These are phyloP conservation scores for Amphiura filiformis DNA, from an alignment of 35 echinoderm and acorn worm species.

Conservation along the genomic window DNA sequence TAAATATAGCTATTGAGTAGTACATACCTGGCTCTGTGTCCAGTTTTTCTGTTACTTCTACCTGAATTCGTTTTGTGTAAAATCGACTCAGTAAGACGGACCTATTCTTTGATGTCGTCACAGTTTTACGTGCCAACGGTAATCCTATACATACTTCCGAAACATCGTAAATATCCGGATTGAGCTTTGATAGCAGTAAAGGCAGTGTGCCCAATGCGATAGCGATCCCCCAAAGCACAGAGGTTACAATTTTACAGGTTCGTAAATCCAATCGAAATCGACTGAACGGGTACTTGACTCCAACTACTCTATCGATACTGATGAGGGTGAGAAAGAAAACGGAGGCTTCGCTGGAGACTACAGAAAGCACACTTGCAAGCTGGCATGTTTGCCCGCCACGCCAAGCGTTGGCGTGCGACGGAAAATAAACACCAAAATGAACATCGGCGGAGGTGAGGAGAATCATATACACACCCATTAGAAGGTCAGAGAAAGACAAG, in stretches of 20 bases:
- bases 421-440: constrained; percentile 36
- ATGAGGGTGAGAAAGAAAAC: constrained; percentile 52
- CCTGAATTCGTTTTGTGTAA: constrained; percentile 3
- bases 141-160: constrained; percentile 46
- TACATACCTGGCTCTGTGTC: constrained; percentile 28
- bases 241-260: background rate
- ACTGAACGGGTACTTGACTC: constrained; percentile 52
- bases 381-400: constrained; percentile 15
- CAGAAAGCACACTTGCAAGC: constrained; percentile 40
- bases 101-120: background rate
- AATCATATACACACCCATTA: constrained; percentile 58
- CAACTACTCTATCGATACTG: constrained; percentile 36
- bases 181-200: background rate
- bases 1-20: constrained; percentile 41
- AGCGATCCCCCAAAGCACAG: constrained; percentile 21
- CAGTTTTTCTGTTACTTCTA: constrained; percentile 14
- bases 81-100: constrained; percentile 11
- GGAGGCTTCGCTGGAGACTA: constrained; percentile 51
- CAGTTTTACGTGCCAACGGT: constrained; percentile 6
- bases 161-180: constrained; percentile 3
- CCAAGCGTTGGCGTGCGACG: constrained; percentile 20
- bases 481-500: constrained; percentile 35
- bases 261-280: background rate
- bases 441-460: constrained; percentile 50
- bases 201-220: constrained; percentile 20